These are phyloP conservation scores for Lutraria rhynchaena DNA, from an alignment of 1,140 invertebrate genomes.

Conservation along the genomic window DNA sequence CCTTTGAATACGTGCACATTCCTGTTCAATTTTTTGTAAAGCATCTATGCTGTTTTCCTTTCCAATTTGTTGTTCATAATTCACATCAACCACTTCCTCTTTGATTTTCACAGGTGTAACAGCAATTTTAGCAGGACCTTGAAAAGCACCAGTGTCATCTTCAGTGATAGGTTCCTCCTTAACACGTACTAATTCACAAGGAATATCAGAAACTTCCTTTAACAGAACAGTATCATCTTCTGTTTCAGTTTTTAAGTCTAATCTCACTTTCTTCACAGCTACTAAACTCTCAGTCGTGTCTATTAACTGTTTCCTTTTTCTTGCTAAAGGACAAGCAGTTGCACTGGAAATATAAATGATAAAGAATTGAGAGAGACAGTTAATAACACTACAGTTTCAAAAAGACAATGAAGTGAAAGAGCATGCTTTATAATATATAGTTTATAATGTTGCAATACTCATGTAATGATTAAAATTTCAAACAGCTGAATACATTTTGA, in stretches of 20 bases:
- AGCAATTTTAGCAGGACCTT: conserved; percentile 90
- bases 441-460: too few species aligned
- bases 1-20: conserved; percentile 13
- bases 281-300: not conserved
- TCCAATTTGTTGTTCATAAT: conserved; percentile 32
- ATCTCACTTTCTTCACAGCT: not conserved
- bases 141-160: conserved; percentile 85
- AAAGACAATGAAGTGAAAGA: too few species aligned
- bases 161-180: conserved; percentile 51
- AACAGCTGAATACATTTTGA: too few species aligned
- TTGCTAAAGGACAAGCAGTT: conserved; percentile 8
- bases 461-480: too few species aligned
- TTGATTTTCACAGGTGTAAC: conserved; percentile 23
- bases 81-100: conserved; percentile 20
- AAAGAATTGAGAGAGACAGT: too few species aligned
- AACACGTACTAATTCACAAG: conserved; percentile 17
- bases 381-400: too few species aligned
- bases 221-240: conserved; percentile 50
- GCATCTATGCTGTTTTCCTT: conserved; percentile 51
- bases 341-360: too few species aligned
- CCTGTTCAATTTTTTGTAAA: conserved; percentile 32
- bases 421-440: too few species aligned
- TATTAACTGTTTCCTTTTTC: conserved; percentile 16
- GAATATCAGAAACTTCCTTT: conserved; percentile 36
- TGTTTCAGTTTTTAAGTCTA: conserved; percentile 43